Evolutionary conservation across 2,113 vertebrate species (phyloP).

Genomic region (Hepsetus odoe): DNA sequence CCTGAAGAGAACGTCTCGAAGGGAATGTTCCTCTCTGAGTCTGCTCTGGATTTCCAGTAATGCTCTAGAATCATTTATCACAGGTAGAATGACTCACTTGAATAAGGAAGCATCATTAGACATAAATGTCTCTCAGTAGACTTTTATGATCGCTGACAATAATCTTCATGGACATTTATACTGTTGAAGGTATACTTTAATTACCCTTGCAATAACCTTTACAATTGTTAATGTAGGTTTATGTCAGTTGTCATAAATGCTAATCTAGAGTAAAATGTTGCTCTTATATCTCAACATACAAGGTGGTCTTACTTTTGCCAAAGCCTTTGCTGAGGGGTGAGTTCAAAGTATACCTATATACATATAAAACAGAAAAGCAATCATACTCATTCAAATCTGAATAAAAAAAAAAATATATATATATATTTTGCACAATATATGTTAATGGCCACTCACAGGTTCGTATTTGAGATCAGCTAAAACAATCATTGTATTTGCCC

Average conservation of each 20-base stretch:
- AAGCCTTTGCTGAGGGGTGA: slow-evolving; percentile 85
- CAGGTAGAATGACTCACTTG: background rate
- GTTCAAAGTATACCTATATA: slow-evolving; percentile 88
- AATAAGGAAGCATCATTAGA: no score
- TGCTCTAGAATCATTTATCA: slow-evolving; percentile 75
- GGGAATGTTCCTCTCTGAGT: slow-evolving; percentile 88
- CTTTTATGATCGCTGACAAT: no score
- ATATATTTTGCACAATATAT: background rate
- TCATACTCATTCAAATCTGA: background rate
- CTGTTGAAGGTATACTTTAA: no score
- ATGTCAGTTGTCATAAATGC: no score
- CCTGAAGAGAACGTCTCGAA: slow-evolving; percentile 95
- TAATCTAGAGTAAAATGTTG: no score
- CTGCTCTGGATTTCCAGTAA: slow-evolving; percentile 87
- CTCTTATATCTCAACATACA: background rate
- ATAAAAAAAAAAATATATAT: background rate
- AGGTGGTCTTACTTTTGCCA: slow-evolving; percentile 87
- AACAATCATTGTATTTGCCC: slow-evolving; percentile 93
- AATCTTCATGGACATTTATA: no score
- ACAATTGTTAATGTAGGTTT: no score
- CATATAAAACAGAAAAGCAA: background rate
- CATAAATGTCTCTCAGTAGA: background rate
- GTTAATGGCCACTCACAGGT: slow-evolving; percentile 79
- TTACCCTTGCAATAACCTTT: no score
- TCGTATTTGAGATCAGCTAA: slow-evolving; percentile 91